Evolutionary conservation across 2,113 vertebrate genomes (phyloP).

Genomic region (Excalfactoria chinensis): DNA sequence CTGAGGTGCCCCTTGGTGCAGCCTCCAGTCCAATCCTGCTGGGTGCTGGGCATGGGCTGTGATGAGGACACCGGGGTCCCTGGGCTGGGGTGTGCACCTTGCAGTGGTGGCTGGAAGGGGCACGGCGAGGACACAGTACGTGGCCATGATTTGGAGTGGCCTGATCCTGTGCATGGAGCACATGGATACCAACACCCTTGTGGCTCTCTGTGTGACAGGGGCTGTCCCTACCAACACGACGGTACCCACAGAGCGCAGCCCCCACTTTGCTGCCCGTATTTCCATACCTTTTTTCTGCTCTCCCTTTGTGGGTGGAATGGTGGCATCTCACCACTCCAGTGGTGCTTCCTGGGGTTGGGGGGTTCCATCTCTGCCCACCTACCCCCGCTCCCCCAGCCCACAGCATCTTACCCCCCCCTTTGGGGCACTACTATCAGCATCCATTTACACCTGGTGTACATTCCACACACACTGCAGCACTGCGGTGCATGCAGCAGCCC

Average conservation of each 20-base stretch:
- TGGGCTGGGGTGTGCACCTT: rapidly evolving
- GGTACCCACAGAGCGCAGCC: rapidly evolving
- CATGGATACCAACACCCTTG: rapidly evolving
- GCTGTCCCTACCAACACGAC: rapidly evolving
- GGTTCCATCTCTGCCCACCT: neutral
- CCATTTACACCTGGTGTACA: rapidly evolving
- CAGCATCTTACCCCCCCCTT: rapidly evolving
- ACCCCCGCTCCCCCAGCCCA: rapidly evolving
- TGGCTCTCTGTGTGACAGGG: rapidly evolving
- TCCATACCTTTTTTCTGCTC: neutral
- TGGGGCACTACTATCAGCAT: rapidly evolving
- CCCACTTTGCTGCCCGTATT: neutral
- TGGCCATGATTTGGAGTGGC: rapidly evolving
- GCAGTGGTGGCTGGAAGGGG: rapidly evolving
- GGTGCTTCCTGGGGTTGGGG: rapidly evolving
- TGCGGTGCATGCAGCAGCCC: rapidly evolving
- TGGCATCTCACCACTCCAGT: rapidly evolving
- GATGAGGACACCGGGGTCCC: neutral
- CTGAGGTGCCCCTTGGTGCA: rapidly evolving
- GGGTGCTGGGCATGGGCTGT: rapidly evolving
- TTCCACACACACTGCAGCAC: rapidly evolving
- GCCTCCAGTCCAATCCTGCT: neutral
- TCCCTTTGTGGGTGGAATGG: rapidly evolving
- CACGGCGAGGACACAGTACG: rapidly evolving
- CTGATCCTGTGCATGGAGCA: neutral